These are phyloP conservation scores for Gandaritis pyraliata DNA, from an alignment of 2,888 invertebrate species.

Conservation along the genomic window DNA sequence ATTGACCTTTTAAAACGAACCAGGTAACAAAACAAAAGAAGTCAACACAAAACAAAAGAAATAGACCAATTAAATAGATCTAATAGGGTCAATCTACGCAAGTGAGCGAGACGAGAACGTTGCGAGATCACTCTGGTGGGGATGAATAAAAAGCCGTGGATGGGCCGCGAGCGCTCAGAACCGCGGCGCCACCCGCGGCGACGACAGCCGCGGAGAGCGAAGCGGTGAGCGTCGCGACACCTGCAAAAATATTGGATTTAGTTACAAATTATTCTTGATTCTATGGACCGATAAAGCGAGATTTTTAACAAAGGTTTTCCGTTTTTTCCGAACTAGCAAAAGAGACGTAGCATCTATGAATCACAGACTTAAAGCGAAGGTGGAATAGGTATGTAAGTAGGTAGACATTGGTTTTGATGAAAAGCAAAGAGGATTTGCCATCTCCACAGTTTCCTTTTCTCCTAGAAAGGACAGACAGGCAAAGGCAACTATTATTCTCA, in stretches of 20 bases:
- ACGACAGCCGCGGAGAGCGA: slow-evolving; percentile 74
- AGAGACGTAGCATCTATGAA: no score
- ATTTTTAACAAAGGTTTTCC: no score
- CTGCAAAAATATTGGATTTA: slow-evolving; percentile 34
- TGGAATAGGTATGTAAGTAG: no score
- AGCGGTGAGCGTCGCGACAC: slow-evolving; percentile 70
- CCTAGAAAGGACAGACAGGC: no score
- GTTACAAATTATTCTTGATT: no score
- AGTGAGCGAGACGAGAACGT: slow-evolving; percentile 49
- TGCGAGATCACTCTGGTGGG: slow-evolving; percentile 41
- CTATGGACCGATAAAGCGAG: no score
- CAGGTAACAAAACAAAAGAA: not conserved
- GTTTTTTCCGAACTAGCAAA: no score
- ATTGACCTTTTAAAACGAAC: slow-evolving; percentile 34
- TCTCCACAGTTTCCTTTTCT: no score
- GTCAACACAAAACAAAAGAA: slow-evolving; percentile 8
- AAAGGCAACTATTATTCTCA: no score
- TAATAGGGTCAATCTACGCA: slow-evolving; percentile 5
- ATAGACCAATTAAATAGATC: slow-evolving; percentile 5
- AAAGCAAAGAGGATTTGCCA: no score
- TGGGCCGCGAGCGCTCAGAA: slow-evolving; percentile 64
- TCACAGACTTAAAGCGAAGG: no score
- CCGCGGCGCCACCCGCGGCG: slow-evolving; percentile 78
- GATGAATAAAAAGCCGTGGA: slow-evolving; percentile 45
- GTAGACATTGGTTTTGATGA: no score